Base-by-base conservation (phyloP, 2,888 invertebrate species). In the Noctua pronuba region DNA sequence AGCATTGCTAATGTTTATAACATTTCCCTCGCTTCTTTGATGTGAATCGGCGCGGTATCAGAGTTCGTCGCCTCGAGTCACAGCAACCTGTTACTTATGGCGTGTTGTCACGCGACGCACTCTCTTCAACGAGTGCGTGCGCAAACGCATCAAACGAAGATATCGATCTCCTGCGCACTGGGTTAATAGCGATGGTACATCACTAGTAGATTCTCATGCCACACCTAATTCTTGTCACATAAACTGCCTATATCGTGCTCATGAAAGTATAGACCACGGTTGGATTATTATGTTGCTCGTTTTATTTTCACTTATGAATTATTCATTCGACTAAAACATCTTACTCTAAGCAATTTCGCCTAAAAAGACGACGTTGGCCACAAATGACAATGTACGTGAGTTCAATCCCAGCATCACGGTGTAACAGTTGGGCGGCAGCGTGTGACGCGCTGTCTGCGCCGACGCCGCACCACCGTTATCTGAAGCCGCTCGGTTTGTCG, bases 161-260 rank as follows among this genome's bases (percentile, higher is more conserved):
- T 87, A 80, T 74, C 52, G 52, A 86, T 88, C 88, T 79, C 66
- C 64, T 52, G 72, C 67, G 81, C 75, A 84, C 74, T 87, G 79
- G 83, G 87, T 84, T 85, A 87, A 88, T 69, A 67, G 71, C 62
- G 3, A 31, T 44, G 21, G 41, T 55, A 28, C 35, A 49, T 68
- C 35, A 74, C 46, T 44, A 62, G 46, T 55, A 13, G 49, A 41
- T 62, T 60, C 52, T 18, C 52, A 49, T 70, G 28, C 69, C 24
- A 55, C 16, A 21, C 35, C n/a, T n/a, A n/a, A n/a, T n/a, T n/a
- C n/a, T n/a, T n/a, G n/a, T n/a, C n/a, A n/a, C 16, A 78, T 60
- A 28, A 65, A 52, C 49, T 78, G 13, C 10, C 60, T 10, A 67
- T 64, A 46, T 49, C 55, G 38, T 73, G 55, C 21, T 41, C 28